Base-by-base conservation (phyloP, 1,140 invertebrate species). In the Ctenoplectra terminalis region DNA sequence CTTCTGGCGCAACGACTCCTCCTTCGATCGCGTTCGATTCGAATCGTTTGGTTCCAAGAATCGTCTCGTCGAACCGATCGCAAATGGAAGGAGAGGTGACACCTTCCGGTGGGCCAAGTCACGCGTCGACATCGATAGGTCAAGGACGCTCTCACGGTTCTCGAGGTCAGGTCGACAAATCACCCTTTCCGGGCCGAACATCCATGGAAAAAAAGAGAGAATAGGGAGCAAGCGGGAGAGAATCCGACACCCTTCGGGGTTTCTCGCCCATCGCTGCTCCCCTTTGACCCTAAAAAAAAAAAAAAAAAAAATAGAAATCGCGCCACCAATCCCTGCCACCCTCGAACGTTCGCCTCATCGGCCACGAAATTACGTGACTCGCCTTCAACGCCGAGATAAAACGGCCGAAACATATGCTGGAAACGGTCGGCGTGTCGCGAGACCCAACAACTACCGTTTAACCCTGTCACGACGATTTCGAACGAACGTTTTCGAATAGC, bases 161-260 rank as follows among this genome's bases (percentile, higher is more conserved):
- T 91, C 92, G 90, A 91, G 93, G 92, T 93, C 92, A 93, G 90
- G 91, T 93, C 92, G 92, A 93, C 92, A 92, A 93, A 93, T 93
- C 92, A 93, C 93, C 93, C 93, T 93, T 92, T 93, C 89, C 91
- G 84, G 84, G 83, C 82, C 83, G 81, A 85, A 86, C 77, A 82
- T 83, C 73, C 73, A 81, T 81, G 74, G 74, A 73, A 83, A 75
- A 86, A 84, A 43, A 29, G 56, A 78, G 37, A 66, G 48, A 74
- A 56, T 26, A 40, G 63, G 23, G 43, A 60, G 34, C 34, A 54
- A 58, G 70, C n/a, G 58, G 52, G 40, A 48, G 64, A 69, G 50
- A 56, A 80, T 69, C 72, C 82, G 66, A 72, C 71, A 64, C 71
- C 78, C 78, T 71, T 75, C 78, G 56, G n/a, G 48, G 26, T 66